These are phyloP conservation scores for Stigmatopora argus DNA, from an alignment of 2,113 vertebrate genomes.

Conservation along the genomic window DNA sequence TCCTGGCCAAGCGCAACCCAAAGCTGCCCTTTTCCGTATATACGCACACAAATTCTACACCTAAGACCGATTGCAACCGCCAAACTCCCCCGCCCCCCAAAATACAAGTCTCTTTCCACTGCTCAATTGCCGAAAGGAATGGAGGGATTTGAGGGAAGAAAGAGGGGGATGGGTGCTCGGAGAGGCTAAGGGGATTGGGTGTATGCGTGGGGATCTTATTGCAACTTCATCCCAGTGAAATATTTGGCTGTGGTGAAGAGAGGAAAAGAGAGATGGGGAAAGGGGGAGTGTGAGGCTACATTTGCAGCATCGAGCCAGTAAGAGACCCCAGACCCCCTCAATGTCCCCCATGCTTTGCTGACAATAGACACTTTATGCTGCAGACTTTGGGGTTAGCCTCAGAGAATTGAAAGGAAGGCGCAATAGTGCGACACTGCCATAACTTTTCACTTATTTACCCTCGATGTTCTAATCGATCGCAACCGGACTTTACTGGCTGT, in stretches of 20 bases:
- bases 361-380: conserved; percentile 58
- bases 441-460: conserved; percentile 20
- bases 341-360: conserved; percentile 32
- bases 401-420: conserved; percentile 40
- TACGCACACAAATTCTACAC: conserved; percentile 55
- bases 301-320: conserved; percentile 51
- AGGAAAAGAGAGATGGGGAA: conserved; percentile 33
- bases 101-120: conserved; percentile 72
- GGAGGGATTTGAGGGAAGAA: conserved; percentile 72
- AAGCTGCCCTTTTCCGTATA: conserved; percentile 24
- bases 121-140: conserved; percentile 71
- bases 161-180: conserved; percentile 59
- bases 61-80: conserved; percentile 53
- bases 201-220: conserved; percentile 66
- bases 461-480: too few relatives aligned
- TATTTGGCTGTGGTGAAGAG: conserved; percentile 50
- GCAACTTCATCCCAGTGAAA: conserved; percentile 63
- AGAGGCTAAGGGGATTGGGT: conserved; percentile 53
- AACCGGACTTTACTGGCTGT: too few relatives aligned
- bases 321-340: conserved; percentile 51
- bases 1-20: conserved; percentile 57
- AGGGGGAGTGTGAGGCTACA: conserved; percentile 50
- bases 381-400: conserved; percentile 33
- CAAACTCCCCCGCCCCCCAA: conserved; percentile 45
- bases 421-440: conserved; percentile 38